Percentiles rank a stretch among this genome's conserved stretches.
These are phyloP conservation scores for Platycercus adscitus DNA, from an alignment of 2,113 vertebrate species.

Conservation along the genomic window DNA sequence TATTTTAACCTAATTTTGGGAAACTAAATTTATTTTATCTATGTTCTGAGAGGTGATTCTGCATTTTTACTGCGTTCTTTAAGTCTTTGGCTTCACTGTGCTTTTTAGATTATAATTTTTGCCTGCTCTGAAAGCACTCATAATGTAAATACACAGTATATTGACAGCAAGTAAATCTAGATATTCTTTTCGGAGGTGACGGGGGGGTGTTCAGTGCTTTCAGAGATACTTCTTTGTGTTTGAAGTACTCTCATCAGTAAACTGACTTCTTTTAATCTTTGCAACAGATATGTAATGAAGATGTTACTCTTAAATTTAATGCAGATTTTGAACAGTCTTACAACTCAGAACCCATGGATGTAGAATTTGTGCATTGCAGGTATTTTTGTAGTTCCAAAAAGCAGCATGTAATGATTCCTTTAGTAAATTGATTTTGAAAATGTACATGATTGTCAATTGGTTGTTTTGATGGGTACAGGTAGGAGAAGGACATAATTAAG, in stretches of 20 bases:
- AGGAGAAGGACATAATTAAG: background rate
- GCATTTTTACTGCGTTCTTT: background rate
- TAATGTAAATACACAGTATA: background rate
- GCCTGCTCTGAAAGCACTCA: background rate
- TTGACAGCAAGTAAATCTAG: background rate
- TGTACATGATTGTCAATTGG: background rate
- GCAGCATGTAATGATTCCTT: background rate
- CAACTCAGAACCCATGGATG: slow-evolving; percentile 88
- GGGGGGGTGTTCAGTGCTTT: background rate
- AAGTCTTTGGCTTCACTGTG: background rate
- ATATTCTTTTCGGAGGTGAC: background rate
- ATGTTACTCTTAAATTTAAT: slow-evolving; percentile 85
- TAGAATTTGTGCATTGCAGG: slow-evolving; percentile 91
- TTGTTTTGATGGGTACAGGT: background rate
- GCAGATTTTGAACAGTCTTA: slow-evolving; percentile 84
- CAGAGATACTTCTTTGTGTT: background rate
- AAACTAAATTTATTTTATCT: background rate
- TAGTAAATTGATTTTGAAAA: background rate
- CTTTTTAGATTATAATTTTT: background rate
- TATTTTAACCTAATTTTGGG: background rate
- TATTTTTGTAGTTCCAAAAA: slow-evolving; percentile 42
- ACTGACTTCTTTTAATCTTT: background rate
- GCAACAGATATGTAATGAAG: slow-evolving; percentile 84
- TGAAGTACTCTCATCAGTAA: background rate
- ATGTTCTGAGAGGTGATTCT: background rate